These are phyloP conservation scores for Neoniphon sammara DNA, from an alignment of 2,797 vertebrate species.

Conservation along the genomic window DNA sequence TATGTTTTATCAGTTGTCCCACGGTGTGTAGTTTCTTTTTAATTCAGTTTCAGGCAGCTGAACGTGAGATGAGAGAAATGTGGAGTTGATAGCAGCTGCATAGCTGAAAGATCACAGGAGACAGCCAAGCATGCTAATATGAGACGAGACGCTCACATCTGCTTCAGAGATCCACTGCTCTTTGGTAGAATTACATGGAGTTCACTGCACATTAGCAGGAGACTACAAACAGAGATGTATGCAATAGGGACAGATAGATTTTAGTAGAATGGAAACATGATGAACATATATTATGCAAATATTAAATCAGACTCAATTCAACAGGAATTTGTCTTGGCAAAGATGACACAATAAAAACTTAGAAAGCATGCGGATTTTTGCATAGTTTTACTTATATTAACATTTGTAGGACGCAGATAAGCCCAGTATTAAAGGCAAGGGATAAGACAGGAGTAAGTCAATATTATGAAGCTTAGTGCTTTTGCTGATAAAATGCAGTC, in stretches of 20 bases:
- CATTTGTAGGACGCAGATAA: no score
- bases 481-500: no score
- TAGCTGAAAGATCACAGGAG: slow-evolving; percentile 63
- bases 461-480: no score
- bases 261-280: neutral
- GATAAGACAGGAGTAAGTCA: no score
- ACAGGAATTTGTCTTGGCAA: neutral
- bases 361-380: no score
- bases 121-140: slow-evolving; percentile 45
- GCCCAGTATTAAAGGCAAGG: no score
- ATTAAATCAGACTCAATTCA: neutral
- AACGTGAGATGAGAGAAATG: slow-evolving; percentile 44
- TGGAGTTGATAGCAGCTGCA: slow-evolving; percentile 53
- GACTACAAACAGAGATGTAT: neutral
- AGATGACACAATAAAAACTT: neutral
- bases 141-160: slow-evolving; percentile 57
- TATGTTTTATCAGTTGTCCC: slow-evolving; percentile 12
- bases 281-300: neutral
- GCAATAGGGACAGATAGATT: slow-evolving; percentile 7
- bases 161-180: slow-evolving; percentile 45
- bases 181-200: slow-evolving; percentile 15
- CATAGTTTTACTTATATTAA: no score
- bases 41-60: slow-evolving; percentile 58
- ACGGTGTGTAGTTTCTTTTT: slow-evolving; percentile 48
- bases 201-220: slow-evolving; percentile 7